Percentiles rank a stretch among this genome's conserved stretches.
Evolutionary conservation across 2,797 vertebrate genomes (phyloP).

Genomic region (Natrix natrix): DNA sequence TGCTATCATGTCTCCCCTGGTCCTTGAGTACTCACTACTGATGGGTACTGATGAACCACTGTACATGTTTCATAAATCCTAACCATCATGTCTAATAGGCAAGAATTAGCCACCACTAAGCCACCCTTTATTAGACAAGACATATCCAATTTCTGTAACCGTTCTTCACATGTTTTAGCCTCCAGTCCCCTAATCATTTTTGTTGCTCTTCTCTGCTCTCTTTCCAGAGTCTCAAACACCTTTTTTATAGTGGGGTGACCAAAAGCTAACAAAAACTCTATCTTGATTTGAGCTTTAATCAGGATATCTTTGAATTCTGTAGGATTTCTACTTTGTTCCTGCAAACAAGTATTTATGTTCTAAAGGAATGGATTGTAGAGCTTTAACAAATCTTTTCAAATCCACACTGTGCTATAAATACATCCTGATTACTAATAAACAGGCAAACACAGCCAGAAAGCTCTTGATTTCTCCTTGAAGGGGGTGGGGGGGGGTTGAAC

Average conservation of each 20-base stretch:
- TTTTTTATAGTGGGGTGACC: background rate
- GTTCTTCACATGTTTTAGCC: background rate
- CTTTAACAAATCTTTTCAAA: background rate
- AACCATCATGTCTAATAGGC: background rate
- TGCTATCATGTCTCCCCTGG: no score
- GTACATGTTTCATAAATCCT: background rate
- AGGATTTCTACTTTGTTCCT: constrained; percentile 58
- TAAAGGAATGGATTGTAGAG: constrained; percentile 61
- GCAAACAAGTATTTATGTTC: constrained; percentile 21
- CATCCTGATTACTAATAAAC: constrained; percentile 61
- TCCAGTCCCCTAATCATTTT: background rate
- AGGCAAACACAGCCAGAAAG: constrained; percentile 63
- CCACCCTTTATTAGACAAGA: background rate
- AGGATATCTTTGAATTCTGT: constrained; percentile 34
- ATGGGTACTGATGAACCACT: background rate
- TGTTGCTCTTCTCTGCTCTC: background rate
- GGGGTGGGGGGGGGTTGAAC: background rate
- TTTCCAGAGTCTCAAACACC: background rate
- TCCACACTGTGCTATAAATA: constrained; percentile 57
- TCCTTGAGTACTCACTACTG: no score
- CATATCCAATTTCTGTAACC: background rate
- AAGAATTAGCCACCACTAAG: no score
- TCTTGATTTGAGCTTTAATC: background rate
- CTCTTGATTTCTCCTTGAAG: constrained; percentile 60
- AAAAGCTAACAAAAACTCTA: background rate